These are phyloP conservation scores for Odontocolon sp. DNA, from an alignment of 2,888 invertebrate genomes.

Conservation along the genomic window DNA sequence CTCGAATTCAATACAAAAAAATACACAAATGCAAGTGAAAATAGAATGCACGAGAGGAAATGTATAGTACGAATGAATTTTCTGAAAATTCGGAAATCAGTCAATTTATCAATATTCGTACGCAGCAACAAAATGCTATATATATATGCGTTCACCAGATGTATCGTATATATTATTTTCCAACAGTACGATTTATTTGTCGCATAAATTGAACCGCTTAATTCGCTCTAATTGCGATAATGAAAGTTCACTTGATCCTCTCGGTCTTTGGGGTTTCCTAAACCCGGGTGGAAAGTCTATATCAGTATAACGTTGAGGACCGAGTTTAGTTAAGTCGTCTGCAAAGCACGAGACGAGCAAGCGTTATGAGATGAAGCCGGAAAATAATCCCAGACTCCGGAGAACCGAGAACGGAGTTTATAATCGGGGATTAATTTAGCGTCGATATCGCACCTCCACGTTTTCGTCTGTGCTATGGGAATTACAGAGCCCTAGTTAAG, in stretches of 20 bases:
- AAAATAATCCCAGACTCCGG: conserved; percentile 53
- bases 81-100: background rate
- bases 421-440: conserved; percentile 64
- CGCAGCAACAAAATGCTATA: no score
- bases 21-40: conserved; percentile 4
- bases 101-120: conserved; percentile 3
- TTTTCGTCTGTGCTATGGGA: conserved; percentile 16
- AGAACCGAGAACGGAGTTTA: conserved; percentile 38
- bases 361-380: conserved; percentile 52
- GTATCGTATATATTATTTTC: conserved; percentile 4
- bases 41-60: background rate
- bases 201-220: conserved; percentile 29
- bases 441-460: conserved; percentile 53
- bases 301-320: conserved; percentile 5
- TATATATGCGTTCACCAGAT: background rate
- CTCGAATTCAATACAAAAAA: background rate
- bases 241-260: conserved; percentile 32
- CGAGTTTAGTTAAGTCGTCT: conserved; percentile 41
- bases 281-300: background rate
- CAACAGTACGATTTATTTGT: background rate
- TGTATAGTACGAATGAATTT: background rate
- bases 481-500: background rate
- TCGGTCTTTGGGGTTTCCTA: background rate
- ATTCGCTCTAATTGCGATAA: conserved; percentile 35
- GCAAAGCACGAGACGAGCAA: conserved; percentile 35